Base-by-base conservation (phyloP, 2,113 vertebrate species). In the Haplochromis vanheusdeni region DNA sequence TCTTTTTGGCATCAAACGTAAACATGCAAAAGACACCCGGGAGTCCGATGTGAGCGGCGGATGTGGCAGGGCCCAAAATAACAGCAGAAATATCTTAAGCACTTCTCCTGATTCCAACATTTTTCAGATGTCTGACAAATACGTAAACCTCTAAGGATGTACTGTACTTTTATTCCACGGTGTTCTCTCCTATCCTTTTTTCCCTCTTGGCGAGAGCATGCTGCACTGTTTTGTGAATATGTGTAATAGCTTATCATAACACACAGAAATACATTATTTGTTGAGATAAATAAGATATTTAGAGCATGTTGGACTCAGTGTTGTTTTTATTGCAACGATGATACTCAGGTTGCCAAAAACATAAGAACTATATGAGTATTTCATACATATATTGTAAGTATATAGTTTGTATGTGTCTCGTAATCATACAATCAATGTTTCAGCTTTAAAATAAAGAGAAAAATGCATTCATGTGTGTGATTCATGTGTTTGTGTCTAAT, bases 1-100 rank as follows among this genome's bases (percentile, higher is more conserved):
- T 88, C 94, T 98, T 80, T 94, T 98, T 3, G 98, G 98, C 11
- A 91, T 98, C 89, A 95, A 93, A 87, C 89, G 89, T 79, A 96
- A 83, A 12, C 45, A 23, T 1, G 31, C n/a, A 9, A 55, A 85
- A 2, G 82, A 90, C 42, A 17, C 47, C 8, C 3, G 0, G 26
- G 28, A 28, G 37, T 31, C 54, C 6, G 82, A 87, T 4, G 13
- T 3, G 19, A 79, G 79, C 2, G 4, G 5, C 17, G 35, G 6
- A 40, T 4, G 21, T 42, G 80, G 6, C 21, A 21, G 19, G 37
- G 51, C 26, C 19, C 54, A 84, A 12, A 85, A 89, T 17, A 84
- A 81, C 52, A 81, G 31, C 83, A 77, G 7, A 49, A 47, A 80
- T n/a, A 49, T 45, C 9, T 31, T 6, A 3, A 52, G 56, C 16